phyloP scores from a whole-genome alignment of 2,888 invertebrate genomes.

The Hyalella azteca region DNA sequence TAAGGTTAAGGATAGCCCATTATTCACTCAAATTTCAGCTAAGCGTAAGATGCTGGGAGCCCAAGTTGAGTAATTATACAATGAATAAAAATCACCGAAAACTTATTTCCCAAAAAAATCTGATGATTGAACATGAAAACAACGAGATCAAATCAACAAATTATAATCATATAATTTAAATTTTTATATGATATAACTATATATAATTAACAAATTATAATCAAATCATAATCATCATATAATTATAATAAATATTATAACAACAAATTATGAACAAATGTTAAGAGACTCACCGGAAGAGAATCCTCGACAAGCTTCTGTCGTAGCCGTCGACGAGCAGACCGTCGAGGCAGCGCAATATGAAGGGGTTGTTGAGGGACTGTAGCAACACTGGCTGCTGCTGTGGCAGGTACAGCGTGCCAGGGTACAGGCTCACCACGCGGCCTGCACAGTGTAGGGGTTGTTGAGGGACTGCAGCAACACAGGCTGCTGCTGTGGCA shows the following conservation, averaged over 20 bases:
- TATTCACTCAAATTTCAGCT: too few relatives aligned
- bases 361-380: constrained; percentile 65
- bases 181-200: too few relatives aligned
- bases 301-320: constrained; percentile 63
- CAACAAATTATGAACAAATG: neutral
- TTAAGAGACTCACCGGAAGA: constrained; percentile 63
- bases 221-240: neutral
- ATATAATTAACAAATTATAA: too few relatives aligned
- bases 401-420: constrained; percentile 64
- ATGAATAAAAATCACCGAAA: too few relatives aligned
- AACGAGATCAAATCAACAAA: too few relatives aligned
- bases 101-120: too few relatives aligned
- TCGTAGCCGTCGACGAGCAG: constrained; percentile 66
- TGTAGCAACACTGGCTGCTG: constrained; percentile 65
- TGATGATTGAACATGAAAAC: too few relatives aligned
- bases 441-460: constrained; percentile 61
- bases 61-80: too few relatives aligned
- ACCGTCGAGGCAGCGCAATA: constrained; percentile 66
- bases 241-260: too few relatives aligned
- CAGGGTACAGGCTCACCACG: constrained; percentile 61
- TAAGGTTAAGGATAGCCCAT: too few relatives aligned
- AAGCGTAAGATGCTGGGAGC: too few relatives aligned
- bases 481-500: constrained; percentile 63
- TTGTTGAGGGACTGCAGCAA: constrained; percentile 66
- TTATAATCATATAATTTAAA: too few relatives aligned